Evolutionary conservation across 2,888 invertebrate genomes (phyloP).

Genomic region (Coremacera marginata): DNA sequence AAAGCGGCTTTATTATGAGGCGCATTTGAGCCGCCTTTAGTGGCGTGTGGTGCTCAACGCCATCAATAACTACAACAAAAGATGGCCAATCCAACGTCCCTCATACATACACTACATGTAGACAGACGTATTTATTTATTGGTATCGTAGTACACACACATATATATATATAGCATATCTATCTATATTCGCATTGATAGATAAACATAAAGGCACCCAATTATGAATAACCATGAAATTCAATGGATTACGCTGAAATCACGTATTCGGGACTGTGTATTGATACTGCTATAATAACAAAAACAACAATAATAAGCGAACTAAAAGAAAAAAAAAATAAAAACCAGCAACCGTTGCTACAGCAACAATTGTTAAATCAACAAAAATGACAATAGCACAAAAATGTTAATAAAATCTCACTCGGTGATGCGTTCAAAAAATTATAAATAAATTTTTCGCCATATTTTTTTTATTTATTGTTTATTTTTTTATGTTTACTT

Average conservation of each 20-base stretch:
- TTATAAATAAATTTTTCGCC: too few species aligned
- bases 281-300: neutral
- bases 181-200: neutral
- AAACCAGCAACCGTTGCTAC: neutral
- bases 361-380: slow-evolving; percentile 2
- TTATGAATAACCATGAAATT: slow-evolving; percentile 56
- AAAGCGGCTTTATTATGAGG: neutral
- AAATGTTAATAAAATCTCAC: neutral
- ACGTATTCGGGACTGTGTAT: slow-evolving; percentile 51
- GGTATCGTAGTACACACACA: neutral
- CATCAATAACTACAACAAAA: neutral
- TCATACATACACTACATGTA: too few species aligned
- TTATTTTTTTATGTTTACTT: too few species aligned
- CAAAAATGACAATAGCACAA: neutral
- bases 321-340: neutral
- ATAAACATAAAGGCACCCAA: slow-evolving; percentile 48
- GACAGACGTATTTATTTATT: neutral
- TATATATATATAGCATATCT: neutral
- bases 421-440: too few species aligned
- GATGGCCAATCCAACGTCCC: neutral
- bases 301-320: slow-evolving; percentile 15
- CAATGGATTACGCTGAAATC: slow-evolving; percentile 56
- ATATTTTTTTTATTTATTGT: too few species aligned
- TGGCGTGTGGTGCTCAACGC: too few species aligned
- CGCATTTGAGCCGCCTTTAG: neutral